These are phyloP conservation scores for Nanorana parkeri DNA, from an alignment of 2,113 vertebrate species.

Conservation along the genomic window DNA sequence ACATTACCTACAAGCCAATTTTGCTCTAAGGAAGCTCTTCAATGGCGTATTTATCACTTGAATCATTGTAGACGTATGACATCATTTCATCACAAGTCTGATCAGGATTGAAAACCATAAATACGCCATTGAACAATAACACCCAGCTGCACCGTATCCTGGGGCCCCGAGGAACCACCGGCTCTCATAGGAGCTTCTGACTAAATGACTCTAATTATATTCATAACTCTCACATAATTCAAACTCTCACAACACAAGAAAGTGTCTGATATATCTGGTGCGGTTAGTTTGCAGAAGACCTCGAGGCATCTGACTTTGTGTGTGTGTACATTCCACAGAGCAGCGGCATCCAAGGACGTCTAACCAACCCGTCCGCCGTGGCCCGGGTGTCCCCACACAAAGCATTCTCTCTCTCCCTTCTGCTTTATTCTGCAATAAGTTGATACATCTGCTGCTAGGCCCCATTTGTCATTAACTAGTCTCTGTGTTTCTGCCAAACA, in stretches of 20 bases:
- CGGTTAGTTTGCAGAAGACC: neutral
- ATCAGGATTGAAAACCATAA: neutral
- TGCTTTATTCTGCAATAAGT: neutral
- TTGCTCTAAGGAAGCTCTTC: no score
- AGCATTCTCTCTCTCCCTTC: neutral
- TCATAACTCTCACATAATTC: no score
- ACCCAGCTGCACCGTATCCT: neutral
- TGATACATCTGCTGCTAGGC: constrained; percentile 40
- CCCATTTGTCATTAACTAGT: constrained; percentile 10
- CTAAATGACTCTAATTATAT: neutral
- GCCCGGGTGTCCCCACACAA: neutral
- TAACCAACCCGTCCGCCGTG: constrained; percentile 16
- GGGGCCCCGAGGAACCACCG: no score
- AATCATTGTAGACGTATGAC: constrained; percentile 6
- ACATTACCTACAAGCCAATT: no score
- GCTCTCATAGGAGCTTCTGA: no score
- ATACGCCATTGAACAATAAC: neutral
- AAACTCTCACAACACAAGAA: neutral
- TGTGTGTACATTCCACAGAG: constrained; percentile 6
- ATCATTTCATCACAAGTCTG: neutral
- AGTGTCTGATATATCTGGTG: neutral
- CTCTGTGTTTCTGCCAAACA: constrained; percentile 8
- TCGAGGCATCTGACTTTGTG: neutral
- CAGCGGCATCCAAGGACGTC: constrained; percentile 31
- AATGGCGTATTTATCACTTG: neutral